phyloP scores from a whole-genome alignment of 2,888 invertebrate species.

The Gerosis bhagava region DNA sequence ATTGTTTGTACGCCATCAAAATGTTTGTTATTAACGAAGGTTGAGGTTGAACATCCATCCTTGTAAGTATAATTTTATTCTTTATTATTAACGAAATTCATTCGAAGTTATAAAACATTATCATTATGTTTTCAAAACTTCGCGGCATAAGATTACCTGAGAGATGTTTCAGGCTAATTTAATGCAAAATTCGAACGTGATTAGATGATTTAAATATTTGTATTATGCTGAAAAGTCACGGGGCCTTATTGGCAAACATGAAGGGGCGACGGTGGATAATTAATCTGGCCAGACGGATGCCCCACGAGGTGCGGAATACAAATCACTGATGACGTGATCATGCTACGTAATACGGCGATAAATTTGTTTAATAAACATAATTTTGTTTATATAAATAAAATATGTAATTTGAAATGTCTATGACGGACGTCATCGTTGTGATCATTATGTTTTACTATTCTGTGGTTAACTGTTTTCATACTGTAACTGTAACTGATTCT shows the following conservation, averaged over 20 bases:
- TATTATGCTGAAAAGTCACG: conserved; percentile 65
- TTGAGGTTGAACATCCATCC: background rate
- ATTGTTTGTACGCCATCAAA: conserved; percentile 16
- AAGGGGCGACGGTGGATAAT: conserved; percentile 69
- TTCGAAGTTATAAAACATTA: no score
- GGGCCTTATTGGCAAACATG: conserved; percentile 77
- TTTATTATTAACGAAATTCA: no score
- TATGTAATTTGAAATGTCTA: no score
- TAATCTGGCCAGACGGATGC: conserved; percentile 76
- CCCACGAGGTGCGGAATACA: conserved; percentile 65
- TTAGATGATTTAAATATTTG: conserved; percentile 34
- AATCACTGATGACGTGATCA: conserved; percentile 45
- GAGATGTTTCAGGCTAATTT: conserved; percentile 15
- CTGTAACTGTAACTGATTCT: no score
- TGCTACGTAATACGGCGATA: conserved; percentile 23
- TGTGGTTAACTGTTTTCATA: no score
- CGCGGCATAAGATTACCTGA: no score
- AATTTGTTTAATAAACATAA: conserved; percentile 25
- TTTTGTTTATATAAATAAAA: no score
- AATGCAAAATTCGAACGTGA: conserved; percentile 28
- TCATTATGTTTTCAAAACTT: no score
- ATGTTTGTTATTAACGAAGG: conserved; percentile 1
- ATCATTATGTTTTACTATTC: no score
- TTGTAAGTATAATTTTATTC: no score
- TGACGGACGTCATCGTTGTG: no score